Evolutionary conservation across 2,888 invertebrate genomes (phyloP).

Genomic region (Rosalia funebris): DNA sequence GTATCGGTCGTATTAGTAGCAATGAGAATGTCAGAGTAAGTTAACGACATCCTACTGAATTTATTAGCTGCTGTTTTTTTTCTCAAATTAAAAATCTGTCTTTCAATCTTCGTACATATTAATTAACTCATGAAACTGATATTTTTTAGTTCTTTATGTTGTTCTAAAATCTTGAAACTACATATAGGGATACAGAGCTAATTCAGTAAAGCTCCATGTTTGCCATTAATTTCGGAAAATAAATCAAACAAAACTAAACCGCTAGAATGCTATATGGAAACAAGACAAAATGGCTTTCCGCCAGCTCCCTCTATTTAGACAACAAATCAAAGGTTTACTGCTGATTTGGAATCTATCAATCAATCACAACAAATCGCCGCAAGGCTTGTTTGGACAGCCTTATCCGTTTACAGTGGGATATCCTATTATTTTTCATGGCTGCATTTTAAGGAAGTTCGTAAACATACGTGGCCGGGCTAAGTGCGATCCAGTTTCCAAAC

Average conservation of each 20-base stretch:
- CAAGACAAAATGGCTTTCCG: conserved; percentile 31
- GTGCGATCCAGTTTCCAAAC: background rate
- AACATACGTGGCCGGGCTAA: background rate
- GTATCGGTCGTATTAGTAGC: no score
- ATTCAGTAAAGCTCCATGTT: conserved; percentile 1
- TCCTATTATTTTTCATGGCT: conserved; percentile 16
- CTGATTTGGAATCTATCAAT: conserved; percentile 40
- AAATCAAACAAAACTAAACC: conserved; percentile 8
- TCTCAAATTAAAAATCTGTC: no score
- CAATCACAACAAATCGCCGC: conserved; percentile 36
- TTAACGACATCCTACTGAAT: no score
- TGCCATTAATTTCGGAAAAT: conserved; percentile 20
- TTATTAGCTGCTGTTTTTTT: no score
- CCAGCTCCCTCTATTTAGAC: conserved; percentile 36
- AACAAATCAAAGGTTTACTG: conserved; percentile 42
- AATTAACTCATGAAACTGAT: no score
- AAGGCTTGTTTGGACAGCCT: conserved; percentile 26
- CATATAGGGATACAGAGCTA: background rate
- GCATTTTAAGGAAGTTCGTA: background rate
- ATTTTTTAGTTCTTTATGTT: no score
- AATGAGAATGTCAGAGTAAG: no score
- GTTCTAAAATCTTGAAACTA: no score
- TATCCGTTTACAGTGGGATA: background rate
- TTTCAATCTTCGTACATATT: no score
- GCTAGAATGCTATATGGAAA: conserved; percentile 9